Evolutionary conservation across 2,113 vertebrate species (phyloP).

Genomic region (Gobius niger): DNA sequence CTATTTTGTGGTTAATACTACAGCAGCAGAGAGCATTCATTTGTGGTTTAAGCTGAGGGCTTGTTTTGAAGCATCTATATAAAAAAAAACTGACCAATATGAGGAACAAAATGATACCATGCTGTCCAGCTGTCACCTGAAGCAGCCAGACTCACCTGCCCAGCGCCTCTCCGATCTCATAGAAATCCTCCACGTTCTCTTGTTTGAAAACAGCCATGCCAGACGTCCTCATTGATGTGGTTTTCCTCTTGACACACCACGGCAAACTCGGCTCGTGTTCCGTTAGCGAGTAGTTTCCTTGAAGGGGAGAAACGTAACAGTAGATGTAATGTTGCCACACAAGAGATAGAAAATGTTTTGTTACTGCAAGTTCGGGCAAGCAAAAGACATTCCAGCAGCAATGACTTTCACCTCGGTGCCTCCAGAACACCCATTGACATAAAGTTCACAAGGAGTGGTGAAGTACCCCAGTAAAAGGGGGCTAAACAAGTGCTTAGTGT

Average conservation of each 20-base stretch:
- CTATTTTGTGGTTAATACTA: too few relatives aligned
- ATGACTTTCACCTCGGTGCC: slow-evolving; percentile 28
- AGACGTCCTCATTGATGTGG: slow-evolving; percentile 82
- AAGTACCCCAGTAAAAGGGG: slow-evolving; percentile 6
- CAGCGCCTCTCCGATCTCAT: slow-evolving; percentile 88
- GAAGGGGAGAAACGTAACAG: slow-evolving; percentile 9
- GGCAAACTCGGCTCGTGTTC: slow-evolving; percentile 13
- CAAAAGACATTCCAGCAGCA: slow-evolving; percentile 48
- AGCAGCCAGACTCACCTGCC: slow-evolving; percentile 84
- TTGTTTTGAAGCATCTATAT: too few relatives aligned
- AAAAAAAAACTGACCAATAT: too few relatives aligned
- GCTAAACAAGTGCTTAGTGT: slow-evolving; percentile 21
- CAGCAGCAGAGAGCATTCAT: too few relatives aligned
- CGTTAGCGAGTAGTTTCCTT: slow-evolving; percentile 31
- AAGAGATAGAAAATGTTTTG: slow-evolving; percentile 26
- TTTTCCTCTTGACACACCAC: slow-evolving; percentile 34
- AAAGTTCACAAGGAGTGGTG: background rate
- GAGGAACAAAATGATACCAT: too few relatives aligned
- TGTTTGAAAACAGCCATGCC: slow-evolving; percentile 93
- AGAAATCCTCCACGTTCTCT: slow-evolving; percentile 91
- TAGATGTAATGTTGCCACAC: slow-evolving; percentile 13
- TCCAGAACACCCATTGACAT: background rate
- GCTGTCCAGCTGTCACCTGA: too few relatives aligned
- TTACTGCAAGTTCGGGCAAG: slow-evolving; percentile 58
- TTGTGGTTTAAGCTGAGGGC: too few relatives aligned